Base-by-base conservation (phyloP, 2,888 invertebrate species). In the Torymus tubicola region DNA sequence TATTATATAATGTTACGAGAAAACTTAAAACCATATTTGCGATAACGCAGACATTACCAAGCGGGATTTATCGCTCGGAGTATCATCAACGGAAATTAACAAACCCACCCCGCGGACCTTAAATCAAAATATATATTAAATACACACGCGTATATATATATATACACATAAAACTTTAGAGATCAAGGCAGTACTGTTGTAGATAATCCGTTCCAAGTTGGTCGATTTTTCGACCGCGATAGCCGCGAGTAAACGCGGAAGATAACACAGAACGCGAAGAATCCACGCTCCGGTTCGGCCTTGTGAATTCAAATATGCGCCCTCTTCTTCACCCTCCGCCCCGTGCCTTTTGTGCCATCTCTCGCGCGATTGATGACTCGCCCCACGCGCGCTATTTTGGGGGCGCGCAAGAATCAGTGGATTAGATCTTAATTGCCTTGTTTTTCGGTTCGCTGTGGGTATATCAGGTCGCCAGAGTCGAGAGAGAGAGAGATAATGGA, bases 41-140 rank as follows among this genome's bases (percentile, higher is more conserved):
- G 18, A 52, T 50, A 11, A 14, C n/a, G 16, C 8, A 5, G 11
- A n/a, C n/a, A n/a, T n/a, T n/a, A n/a, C n/a, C n/a, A n/a, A n/a
- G n/a, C n/a, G n/a, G n/a, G n/a, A 16, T 53, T 68, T 53, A 16
- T 16, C 55, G 21, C 8, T 68, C 2, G 31, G 8, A 14, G 50
- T 10, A 10, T 18, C 65, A 52, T 50, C 52, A 52, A 16, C 67
- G 67, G 67, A 67, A 67, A 67, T 67, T 67, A 67, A 42, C 42
- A 42, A 67, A 24, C n/a, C 14, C 13, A 31, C 21, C 67, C 18
- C 42, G 42, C 10, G 42, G 42, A 5, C 8, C 52, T 14, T 53
- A 55, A 67, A 67, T 67, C 67, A 53, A 53, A 53, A 14, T 13
- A 21, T 12, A 13, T 21, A n/a, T 14, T 21, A 67, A 67, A 53